Percentiles rank a stretch among this genome's conserved stretches.
Conservation (phyloP, 2,797 vertebrate species). For the Taeniopygia guttata region DNA sequence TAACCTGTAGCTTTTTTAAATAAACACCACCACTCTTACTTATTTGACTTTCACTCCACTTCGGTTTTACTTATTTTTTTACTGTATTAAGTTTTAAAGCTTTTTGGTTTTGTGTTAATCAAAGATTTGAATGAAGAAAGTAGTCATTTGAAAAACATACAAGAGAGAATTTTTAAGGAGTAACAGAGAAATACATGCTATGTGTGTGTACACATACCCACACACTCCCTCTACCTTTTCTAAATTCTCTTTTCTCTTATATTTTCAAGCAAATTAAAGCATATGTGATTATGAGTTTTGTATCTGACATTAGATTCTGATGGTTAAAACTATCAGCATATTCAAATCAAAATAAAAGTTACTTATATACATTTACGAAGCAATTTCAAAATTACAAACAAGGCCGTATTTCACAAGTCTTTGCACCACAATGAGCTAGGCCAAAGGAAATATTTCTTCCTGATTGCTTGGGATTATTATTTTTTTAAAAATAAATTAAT, state of each 20-base stretch:
- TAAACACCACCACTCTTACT: neutral
- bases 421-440: neutral
- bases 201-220: neutral
- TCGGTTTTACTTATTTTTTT: neutral
- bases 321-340: conserved; percentile 30
- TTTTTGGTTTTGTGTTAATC: neutral
- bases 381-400: conserved; percentile 10
- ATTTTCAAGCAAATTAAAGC: neutral
- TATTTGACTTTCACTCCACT: neutral
- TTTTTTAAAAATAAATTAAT: neutral
- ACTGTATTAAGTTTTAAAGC: neutral
- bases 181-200: neutral
- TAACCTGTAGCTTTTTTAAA: neutral
- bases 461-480: neutral
- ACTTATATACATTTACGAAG: conserved; percentile 4
- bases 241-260: conserved; percentile 4
- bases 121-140: neutral
- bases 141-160: neutral
- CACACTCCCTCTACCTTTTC: neutral
- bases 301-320: neutral
- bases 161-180: neutral
- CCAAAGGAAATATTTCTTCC: conserved; percentile 47
- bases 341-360: conserved; percentile 25
- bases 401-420: neutral
- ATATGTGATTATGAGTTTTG: conserved; percentile 21